These are phyloP conservation scores for Monochamus saltuarius DNA, from an alignment of 1,140 invertebrate species.

Conservation along the genomic window DNA sequence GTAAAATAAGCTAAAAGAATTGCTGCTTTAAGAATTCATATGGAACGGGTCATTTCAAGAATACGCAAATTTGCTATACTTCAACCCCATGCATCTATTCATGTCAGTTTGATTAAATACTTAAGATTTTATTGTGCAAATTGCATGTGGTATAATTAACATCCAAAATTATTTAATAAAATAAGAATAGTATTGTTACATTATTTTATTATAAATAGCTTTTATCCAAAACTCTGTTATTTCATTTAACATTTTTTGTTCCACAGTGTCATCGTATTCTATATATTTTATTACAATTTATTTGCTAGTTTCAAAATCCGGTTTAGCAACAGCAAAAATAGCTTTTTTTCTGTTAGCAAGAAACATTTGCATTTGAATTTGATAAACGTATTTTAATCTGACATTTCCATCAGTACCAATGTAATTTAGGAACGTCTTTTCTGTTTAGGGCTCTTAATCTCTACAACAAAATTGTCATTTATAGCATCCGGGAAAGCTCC, in stretches of 20 bases:
- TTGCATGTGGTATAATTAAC: slow-evolving; percentile 13
- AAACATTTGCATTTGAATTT: slow-evolving; percentile 56
- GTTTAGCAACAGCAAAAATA: slow-evolving; percentile 26
- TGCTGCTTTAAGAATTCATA: slow-evolving; percentile 50
- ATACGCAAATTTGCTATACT: slow-evolving; percentile 50
- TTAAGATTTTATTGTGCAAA: slow-evolving; percentile 6
- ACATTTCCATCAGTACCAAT: slow-evolving; percentile 28
- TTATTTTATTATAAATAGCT: slow-evolving; percentile 13
- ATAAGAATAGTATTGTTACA: no score
- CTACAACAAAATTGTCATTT: slow-evolving; percentile 51
- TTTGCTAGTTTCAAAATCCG: slow-evolving; percentile 35
- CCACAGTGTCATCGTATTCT: slow-evolving; percentile 9
- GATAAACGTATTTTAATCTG: slow-evolving; percentile 51
- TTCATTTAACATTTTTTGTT: background rate
- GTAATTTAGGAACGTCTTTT: slow-evolving; percentile 49
- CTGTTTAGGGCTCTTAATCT: slow-evolving; percentile 53
- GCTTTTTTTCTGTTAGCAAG: slow-evolving; percentile 37
- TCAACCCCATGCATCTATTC: slow-evolving; percentile 46
- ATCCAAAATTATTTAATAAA: slow-evolving; percentile 3
- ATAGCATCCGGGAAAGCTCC: slow-evolving; percentile 54
- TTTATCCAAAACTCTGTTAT: slow-evolving; percentile 1
- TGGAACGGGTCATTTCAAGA: slow-evolving; percentile 48
- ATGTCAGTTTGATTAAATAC: slow-evolving; percentile 23
- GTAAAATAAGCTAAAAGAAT: slow-evolving; percentile 47
- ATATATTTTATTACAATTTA: slow-evolving; percentile 23